Base-by-base conservation (phyloP, 2,113 vertebrate species). In the Hemichromis elongatus region DNA sequence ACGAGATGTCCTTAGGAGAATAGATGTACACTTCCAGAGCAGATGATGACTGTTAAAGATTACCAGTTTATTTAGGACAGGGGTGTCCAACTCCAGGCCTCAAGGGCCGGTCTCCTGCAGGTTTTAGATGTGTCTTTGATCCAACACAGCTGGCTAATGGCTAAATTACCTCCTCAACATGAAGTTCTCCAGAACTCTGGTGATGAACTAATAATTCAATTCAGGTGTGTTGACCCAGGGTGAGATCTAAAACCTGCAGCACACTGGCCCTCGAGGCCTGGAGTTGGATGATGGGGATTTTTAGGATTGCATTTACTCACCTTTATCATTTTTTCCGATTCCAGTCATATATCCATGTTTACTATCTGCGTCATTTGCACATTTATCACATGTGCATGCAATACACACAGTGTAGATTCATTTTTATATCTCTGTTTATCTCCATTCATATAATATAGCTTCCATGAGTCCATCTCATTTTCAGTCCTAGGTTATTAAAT, bases 391-490 rank as follows among this genome's bases (percentile, higher is more conserved):
- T 79, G 56, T 73, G 35, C 30, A 66, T 59, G 37, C 21, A 75
- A 26, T 37, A 66, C n/a, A 57, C 47, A 30, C 16, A 0, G 6
- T 52, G 45, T 45, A 47, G 28, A 33, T 55, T 21, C 47, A 53
- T 63, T 56, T 66, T 66, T 66, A 37, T 8, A 66, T 63, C 59
- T 63, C 59, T 37, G 59, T 21, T 24, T 82, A 45, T n/a, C 24
- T 75, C 68, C 24, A 50, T 79, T 24, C 70, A 83, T 83, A 79
- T 77, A 73, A 77, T 42, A 66, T 35, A 50, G 81, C 77, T 79
- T 78, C 79, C 88, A 86, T 83, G 33, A 57, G 6, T 90, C 37
- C 66, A 81, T 90, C 40, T 81, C 52, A 73, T 91, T 54, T 45
- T 78, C 66, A 37, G 13, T 6, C 26, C 1, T 66, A 61, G 9